Evolutionary conservation across 30 jellyfish, hydroid and myxozoan genomes (phyloP), one percentile per base, ranked within the genome.

Genomic region (Euphysa ruthae): DNA sequence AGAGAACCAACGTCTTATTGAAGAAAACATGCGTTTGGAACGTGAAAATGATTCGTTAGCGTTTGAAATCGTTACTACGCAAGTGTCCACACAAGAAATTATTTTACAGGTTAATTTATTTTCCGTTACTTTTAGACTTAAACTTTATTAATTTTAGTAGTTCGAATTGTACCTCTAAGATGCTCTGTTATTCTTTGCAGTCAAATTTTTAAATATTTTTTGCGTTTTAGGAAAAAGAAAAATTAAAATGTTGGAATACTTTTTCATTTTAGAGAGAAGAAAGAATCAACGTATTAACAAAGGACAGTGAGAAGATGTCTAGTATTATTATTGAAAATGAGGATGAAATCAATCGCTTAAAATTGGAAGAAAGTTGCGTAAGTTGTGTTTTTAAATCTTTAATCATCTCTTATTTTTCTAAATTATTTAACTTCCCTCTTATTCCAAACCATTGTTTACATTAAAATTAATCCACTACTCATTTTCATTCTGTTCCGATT

Each of bases 11-110:
- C 62, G 82, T 8, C 73, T 86, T 49, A 49, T 33, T 63, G 66
- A 73, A 13, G 96, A 80, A 52, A 71, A 75, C 43, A 50, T 86
- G 79, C 69, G 96, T 6, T 79, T 86, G 21, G 93, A 86, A 2
- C 96, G 74, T 23, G 96, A 86, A 35, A 86, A 79, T 35, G 94
- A 73, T 55, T 18, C 69, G 0, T 43, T 86, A 60, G 96, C 96
- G 23, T 92, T 69, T 51, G 94, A 86, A 62, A 68, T 86, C 65
- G 94, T 86, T 57, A 49, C 57, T 31, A 78, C 93, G 0, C 77
- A 86, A 79, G 96, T 86, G 31, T 63, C 87, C 13, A 71, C 70
- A 79, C 94, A 86, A 66, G 96, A 86, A 49, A 79, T 34, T 4
- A 86, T 86, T 24, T 70, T 89, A 0, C 94, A 82, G 79, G 96